These are phyloP conservation scores for Ptychadena robeensis DNA, from an alignment of 2,797 vertebrate species.

Conservation along the genomic window DNA sequence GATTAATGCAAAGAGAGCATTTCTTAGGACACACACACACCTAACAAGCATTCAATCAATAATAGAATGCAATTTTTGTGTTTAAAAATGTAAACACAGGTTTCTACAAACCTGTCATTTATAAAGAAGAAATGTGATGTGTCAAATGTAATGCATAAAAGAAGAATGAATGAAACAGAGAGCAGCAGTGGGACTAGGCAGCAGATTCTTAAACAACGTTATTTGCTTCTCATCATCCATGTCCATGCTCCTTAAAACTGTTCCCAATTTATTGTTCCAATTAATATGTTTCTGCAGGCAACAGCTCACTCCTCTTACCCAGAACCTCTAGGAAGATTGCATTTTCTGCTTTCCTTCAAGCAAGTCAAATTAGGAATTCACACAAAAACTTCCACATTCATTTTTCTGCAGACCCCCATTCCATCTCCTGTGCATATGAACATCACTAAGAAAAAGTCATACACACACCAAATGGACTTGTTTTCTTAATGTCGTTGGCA, in stretches of 20 bases:
- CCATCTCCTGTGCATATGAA: constrained; percentile 22
- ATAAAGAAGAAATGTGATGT: no score
- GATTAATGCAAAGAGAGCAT: not conserved
- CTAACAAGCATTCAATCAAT: not conserved
- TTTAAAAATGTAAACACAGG: no score
- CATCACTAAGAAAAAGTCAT: constrained; percentile 28
- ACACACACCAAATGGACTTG: constrained; percentile 8
- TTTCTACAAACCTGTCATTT: no score
- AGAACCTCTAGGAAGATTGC: constrained; percentile 28
- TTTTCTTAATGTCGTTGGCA: constrained; percentile 8
- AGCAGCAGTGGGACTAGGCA: constrained; percentile 20
- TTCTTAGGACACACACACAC: not conserved
- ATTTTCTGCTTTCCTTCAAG: constrained; percentile 53
- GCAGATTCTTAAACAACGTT: constrained; percentile 19
- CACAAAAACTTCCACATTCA: not conserved
- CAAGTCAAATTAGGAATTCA: constrained; percentile 48
- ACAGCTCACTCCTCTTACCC: constrained; percentile 6
- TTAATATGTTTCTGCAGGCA: constrained; percentile 50
- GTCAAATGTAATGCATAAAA: constrained; percentile 3
- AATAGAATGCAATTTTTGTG: not conserved
- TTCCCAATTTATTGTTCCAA: constrained; percentile 41
- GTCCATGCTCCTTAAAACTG: constrained; percentile 27
- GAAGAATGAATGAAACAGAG: constrained; percentile 5
- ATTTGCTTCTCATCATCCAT: constrained; percentile 31
- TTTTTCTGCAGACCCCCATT: constrained; percentile 21